A percentile compares a stretch with the other conserved stretches of the same genome.
Evolutionary conservation across 2,113 vertebrate genomes (phyloP).

Genomic region (Oncorhynchus mykiss): DNA sequence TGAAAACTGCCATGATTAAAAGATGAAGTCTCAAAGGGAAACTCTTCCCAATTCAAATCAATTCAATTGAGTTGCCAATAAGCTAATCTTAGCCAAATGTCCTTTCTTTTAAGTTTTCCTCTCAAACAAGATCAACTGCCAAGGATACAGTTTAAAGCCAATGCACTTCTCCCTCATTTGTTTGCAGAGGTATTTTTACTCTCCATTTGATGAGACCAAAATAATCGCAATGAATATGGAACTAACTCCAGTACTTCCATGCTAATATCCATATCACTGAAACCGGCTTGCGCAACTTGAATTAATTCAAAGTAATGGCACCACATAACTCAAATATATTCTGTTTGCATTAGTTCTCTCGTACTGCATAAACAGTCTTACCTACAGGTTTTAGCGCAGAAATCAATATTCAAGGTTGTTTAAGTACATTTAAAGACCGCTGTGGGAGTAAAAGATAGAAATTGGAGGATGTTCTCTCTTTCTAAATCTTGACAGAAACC

Average conservation of each 20-base stretch:
- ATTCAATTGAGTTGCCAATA: constrained; percentile 57
- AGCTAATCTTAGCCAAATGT: constrained; percentile 68
- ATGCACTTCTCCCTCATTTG: constrained; percentile 36
- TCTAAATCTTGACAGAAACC: constrained; percentile 59
- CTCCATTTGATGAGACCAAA: constrained; percentile 66
- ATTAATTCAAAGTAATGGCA: constrained; percentile 65
- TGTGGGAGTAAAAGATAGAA: not conserved
- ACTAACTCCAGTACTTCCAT: constrained; percentile 52
- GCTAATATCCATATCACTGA: constrained; percentile 73
- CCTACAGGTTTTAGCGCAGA: not conserved
- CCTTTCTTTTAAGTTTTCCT: constrained; percentile 62
- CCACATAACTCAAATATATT: constrained; percentile 45
- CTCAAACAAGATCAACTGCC: constrained; percentile 50
- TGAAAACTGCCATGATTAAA: constrained; percentile 72
- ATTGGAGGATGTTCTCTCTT: constrained; percentile 3
- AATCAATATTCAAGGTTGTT: constrained; percentile 49
- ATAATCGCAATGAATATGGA: constrained; percentile 75
- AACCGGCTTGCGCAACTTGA: constrained; percentile 69
- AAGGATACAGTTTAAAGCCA: constrained; percentile 71
- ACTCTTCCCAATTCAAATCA: constrained; percentile 61
- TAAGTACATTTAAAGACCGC: not conserved
- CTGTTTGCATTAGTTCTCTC: constrained; percentile 21
- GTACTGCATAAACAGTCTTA: constrained; percentile 46
- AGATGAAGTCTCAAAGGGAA: constrained; percentile 69
- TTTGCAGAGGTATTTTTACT: constrained; percentile 67